Evolutionary conservation across 2,797 vertebrate genomes (phyloP), one percentile per base, ranked within the genome.

Genomic region (Pangasius krempfi): DNA sequence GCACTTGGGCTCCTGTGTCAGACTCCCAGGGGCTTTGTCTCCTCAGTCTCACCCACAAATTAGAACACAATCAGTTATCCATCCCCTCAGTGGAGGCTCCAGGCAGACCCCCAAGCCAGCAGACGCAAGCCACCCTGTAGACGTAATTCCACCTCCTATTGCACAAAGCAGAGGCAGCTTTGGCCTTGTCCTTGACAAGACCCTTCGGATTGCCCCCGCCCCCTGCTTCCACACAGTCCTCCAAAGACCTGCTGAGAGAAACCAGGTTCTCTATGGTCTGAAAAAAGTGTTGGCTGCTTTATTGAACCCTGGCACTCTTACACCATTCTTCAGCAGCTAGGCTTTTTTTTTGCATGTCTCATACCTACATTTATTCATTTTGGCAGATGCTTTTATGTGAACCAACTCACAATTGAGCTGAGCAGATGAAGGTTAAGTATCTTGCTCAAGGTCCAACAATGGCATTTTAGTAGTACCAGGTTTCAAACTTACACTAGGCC

Each of bases 111-210:
- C 92, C 92, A 89, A 92, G 94, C 91, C 92, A 89, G 91, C 93
- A 94, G 92, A 89, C 89, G 85, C 89, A 90, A 93, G 89, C 91
- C 91, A 91, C 89, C 90, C 91, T 88, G 89, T 87, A 92, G 92
- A 92, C 89, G 89, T 76, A 90, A 82, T 90, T 86, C 86, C 52
- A 83, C 89, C 84, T 87, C 81, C 85, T 82, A 78, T 90, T 92
- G 91, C 92, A 91, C 91, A 93, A 91, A 92, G 87, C 91, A 76
- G 76, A 91, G 92, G 92, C 90, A 89, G 89, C 91, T 89, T 88
- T 92, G 95, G 93, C 96, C 95, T 96, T 96, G 96, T 95, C 95
- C 96, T 94, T 92, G 92, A 91, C 91, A 92, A 93, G 94, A 94
- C 93, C 94, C 91, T 89, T 92, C 37, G 73, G 87, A 86, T 90